Evolutionary conservation across 2,888 invertebrate genomes (phyloP).

Genomic region (Ennomos quercinarius): DNA sequence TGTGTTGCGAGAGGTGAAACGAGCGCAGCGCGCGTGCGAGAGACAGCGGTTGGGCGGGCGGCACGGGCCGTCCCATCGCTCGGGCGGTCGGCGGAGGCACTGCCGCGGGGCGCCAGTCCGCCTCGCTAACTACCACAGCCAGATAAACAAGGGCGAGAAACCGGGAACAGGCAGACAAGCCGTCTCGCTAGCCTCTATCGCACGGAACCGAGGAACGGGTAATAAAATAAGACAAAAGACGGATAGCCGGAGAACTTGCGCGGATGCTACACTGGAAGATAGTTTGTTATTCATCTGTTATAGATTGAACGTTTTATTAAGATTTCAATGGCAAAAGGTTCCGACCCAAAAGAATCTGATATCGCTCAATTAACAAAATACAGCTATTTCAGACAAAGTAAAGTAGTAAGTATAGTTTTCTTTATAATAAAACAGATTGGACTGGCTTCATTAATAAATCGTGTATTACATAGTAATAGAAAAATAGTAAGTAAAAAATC

Average conservation of each 20-base stretch:
- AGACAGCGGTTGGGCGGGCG: slow-evolving; percentile 53
- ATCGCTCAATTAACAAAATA: no score
- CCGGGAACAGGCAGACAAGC: slow-evolving; percentile 82
- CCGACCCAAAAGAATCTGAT: not conserved
- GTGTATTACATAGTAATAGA: no score
- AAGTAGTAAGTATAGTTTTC: no score
- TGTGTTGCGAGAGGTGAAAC: slow-evolving; percentile 54
- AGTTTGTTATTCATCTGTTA: slow-evolving; percentile 45
- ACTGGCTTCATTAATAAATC: no score
- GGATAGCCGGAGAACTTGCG: slow-evolving; percentile 62
- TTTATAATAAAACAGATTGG: no score
- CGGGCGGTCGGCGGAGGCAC: slow-evolving; percentile 66
- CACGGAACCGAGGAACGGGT: slow-evolving; percentile 69
- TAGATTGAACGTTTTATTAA: slow-evolving; percentile 38
- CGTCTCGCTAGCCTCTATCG: slow-evolving; percentile 80
- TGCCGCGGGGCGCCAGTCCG: slow-evolving; percentile 69
- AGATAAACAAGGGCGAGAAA: slow-evolving; percentile 83
- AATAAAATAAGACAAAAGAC: slow-evolving; percentile 81
- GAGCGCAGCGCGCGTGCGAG: slow-evolving; percentile 52
- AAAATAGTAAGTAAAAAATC: not conserved
- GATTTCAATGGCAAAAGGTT: not conserved
- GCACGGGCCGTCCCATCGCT: slow-evolving; percentile 75
- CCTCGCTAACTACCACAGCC: slow-evolving; percentile 72
- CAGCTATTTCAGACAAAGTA: no score
- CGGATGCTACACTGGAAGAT: slow-evolving; percentile 42